Base-by-base conservation (phyloP, 1,140 invertebrate species). In the Scaptodrosophila lebanonensis region DNA sequence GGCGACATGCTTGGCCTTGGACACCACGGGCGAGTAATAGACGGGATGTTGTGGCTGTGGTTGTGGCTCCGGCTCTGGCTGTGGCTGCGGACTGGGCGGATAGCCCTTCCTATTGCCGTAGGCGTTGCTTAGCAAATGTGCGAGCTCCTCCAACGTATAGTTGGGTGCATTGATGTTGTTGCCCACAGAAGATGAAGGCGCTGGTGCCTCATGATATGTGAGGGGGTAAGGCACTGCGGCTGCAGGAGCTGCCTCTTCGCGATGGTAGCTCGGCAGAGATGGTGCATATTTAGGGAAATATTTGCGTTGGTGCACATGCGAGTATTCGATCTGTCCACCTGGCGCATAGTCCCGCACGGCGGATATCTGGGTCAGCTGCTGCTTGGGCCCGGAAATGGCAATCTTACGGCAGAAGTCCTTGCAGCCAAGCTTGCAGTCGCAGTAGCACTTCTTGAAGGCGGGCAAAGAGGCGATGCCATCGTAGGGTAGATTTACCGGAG, bases 371-470 rank as follows among this genome's bases (percentile, higher is more conserved):
- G 71, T 82, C 12, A 85, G 42, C 11, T 84, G 70, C 32, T 83
- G 70, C 22, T 65, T 60, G 22, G 79, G 38, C 18, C 30, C 47
- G 7, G 77, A 59, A 15, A 53, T 32, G 5, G 61, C 33, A 0
- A 83, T 73, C 49, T 85, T 85, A 27, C 83, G 70, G 22, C 83
- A 85, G 58, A 85, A 85, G 42, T 85, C 77, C 67, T 85, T 85
- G 62, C 83, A 85, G 32, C 79, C 77, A 9, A 51, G 18, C 62
- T 85, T 85, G 50, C 83, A 85, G 9, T 85, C 83, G 27, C 70
- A 85, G 40, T 85, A 85, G 50, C 83, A 85, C 29, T 77, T 84
- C 40, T 77, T 69, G 27, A 60, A 84, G 0, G 49, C 17, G 42
- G 2, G 9, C 12, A 4, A 8, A 16, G 30, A 1, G 9, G 22